Evolutionary conservation across 2,113 vertebrate species (phyloP).

Genomic region (Siniperca chuatsi): DNA sequence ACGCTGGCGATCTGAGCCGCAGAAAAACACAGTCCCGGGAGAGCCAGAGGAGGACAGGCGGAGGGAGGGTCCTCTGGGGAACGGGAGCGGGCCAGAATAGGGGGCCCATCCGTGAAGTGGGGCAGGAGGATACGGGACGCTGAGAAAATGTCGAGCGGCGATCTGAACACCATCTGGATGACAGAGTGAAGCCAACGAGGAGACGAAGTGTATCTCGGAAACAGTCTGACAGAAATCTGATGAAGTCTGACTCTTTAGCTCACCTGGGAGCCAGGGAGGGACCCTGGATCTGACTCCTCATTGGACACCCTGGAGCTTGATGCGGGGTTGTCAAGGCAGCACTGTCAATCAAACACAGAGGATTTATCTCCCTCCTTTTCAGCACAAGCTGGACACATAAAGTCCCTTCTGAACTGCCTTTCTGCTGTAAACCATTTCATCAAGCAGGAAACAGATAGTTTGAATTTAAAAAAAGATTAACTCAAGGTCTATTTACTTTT

Average conservation of each 20-base stretch:
- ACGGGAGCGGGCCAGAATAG: slow-evolving; percentile 85
- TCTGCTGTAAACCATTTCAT: slow-evolving; percentile 1
- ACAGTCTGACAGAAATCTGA: slow-evolving; percentile 79
- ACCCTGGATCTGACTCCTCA: slow-evolving; percentile 92
- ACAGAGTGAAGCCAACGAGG: slow-evolving; percentile 50
- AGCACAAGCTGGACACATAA: slow-evolving; percentile 19
- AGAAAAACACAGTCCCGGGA: slow-evolving; percentile 92
- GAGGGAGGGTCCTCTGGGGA: slow-evolving; percentile 89
- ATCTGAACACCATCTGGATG: slow-evolving; percentile 96
- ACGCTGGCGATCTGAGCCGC: slow-evolving; percentile 98
- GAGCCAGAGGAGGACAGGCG: slow-evolving; percentile 55
- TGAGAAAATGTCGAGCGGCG: slow-evolving; percentile 93
- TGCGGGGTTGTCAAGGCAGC: slow-evolving; percentile 91
- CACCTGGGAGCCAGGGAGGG: slow-evolving; percentile 91
- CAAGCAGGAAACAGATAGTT: neutral
- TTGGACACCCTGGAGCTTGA: slow-evolving; percentile 91
- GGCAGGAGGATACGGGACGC: slow-evolving; percentile 94
- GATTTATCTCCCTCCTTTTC: slow-evolving; percentile 86
- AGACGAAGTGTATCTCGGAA: neutral
- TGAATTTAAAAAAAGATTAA: neutral
- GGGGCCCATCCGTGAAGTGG: slow-evolving; percentile 90
- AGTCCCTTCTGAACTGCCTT: neutral
- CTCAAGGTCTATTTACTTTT: neutral
- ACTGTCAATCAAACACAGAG: slow-evolving; percentile 93
- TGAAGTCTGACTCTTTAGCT: slow-evolving; percentile 90